Percentiles rank a stretch among this genome's conserved stretches.
Evolutionary conservation across 2,888 invertebrate species (phyloP).

Genomic region (Nephrocerus scutellatus): DNA sequence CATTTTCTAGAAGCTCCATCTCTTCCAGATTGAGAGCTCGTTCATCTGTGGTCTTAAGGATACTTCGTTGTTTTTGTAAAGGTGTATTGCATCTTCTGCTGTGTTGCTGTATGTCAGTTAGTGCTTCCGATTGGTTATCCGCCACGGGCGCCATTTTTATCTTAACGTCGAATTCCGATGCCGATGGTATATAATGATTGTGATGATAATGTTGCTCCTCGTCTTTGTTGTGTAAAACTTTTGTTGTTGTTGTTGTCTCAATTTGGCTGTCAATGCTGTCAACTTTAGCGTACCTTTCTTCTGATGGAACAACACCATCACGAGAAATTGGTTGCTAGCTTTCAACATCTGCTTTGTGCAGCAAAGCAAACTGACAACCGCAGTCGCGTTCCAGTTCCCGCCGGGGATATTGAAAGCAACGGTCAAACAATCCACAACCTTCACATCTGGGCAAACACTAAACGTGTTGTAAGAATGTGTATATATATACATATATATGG

Average conservation of each 20-base stretch:
- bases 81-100: conserved; percentile 14
- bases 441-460: conserved; percentile 58
- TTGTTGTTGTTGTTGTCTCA: conserved; percentile 18
- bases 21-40: conserved; percentile 33
- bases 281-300: conserved; percentile 34
- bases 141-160: conserved; percentile 10
- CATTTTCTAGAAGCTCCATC: conserved; percentile 36
- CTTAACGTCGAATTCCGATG: conserved; percentile 18
- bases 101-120: conserved; percentile 19
- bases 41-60: conserved; percentile 39
- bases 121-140: conserved; percentile 17
- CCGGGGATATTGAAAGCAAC: conserved; percentile 80
- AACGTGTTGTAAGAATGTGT: too few relatives aligned
- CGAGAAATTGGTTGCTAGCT: conserved; percentile 51
- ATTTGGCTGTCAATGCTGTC: conserved; percentile 34
- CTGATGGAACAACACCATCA: conserved; percentile 35
- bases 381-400: conserved; percentile 69
- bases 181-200: conserved; percentile 30
- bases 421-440: conserved; percentile 82
- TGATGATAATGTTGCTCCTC: conserved; percentile 18
- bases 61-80: conserved; percentile 41
- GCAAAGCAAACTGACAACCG: conserved; percentile 83
- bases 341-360: conserved; percentile 72
- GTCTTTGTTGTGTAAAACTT: conserved; percentile 3
- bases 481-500: too few relatives aligned